phyloP scores from a whole-genome alignment of 2,113 vertebrate genomes.

The Stegastes partitus region DNA sequence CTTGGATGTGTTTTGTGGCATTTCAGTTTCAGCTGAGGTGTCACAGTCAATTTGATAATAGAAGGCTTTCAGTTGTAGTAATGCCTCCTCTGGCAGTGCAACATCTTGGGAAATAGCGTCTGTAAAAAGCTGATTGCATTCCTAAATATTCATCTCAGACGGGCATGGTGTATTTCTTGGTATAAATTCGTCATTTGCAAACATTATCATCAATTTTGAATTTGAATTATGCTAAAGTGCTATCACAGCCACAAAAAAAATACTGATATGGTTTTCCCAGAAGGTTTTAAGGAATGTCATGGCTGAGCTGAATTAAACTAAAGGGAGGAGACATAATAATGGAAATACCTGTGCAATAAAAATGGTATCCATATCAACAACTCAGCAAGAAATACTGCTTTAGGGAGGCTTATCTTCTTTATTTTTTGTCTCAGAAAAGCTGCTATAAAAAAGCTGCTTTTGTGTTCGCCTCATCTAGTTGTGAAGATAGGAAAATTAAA shows the following conservation, averaged over 20 bases:
- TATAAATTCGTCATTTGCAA: background rate
- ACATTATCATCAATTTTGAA: background rate
- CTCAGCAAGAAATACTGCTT: background rate
- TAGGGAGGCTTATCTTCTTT: too few relatives aligned
- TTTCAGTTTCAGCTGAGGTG: background rate
- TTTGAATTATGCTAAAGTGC: background rate
- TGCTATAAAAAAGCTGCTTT: background rate
- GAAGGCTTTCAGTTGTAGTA: slow-evolving; percentile 20
- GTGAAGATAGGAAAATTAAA: background rate
- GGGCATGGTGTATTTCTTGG: background rate
- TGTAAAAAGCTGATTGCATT: slow-evolving; percentile 8
- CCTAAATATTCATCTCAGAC: background rate
- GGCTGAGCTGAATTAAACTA: background rate
- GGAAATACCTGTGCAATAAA: background rate
- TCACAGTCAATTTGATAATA: slow-evolving; percentile 17
- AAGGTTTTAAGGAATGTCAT: background rate
- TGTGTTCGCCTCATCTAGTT: background rate
- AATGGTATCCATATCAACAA: background rate
- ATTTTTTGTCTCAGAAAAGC: background rate
- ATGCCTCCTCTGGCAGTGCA: background rate
- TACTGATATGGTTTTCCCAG: background rate
- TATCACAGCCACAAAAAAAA: background rate
- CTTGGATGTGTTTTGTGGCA: background rate
- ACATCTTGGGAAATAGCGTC: background rate
- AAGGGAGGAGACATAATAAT: background rate